phyloP scores from a whole-genome alignment of 1,140 invertebrate species.

The Drosophila jambulina region DNA sequence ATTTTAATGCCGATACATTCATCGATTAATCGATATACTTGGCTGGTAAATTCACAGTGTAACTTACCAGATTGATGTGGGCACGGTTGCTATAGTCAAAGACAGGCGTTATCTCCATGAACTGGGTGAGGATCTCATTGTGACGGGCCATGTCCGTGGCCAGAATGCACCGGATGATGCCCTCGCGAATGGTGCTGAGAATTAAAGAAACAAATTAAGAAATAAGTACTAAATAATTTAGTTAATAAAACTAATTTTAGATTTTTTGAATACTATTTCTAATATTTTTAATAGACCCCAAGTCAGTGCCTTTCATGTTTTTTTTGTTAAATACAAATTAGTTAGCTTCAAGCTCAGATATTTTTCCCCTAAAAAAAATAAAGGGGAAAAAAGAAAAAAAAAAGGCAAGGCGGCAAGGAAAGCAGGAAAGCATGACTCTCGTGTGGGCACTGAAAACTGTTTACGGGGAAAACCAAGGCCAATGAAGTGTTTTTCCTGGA shows the following conservation, averaged over 20 bases:
- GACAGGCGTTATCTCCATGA: slow-evolving; percentile 89
- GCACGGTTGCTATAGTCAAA: slow-evolving; percentile 92
- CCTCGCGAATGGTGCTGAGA: slow-evolving; percentile 89
- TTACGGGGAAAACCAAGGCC: slow-evolving; percentile 27
- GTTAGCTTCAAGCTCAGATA: background rate
- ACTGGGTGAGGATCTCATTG: slow-evolving; percentile 93
- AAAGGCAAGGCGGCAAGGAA: background rate
- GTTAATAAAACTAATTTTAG: background rate
- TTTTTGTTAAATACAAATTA: background rate
- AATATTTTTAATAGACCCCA: background rate
- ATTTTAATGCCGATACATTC: too few relatives aligned
- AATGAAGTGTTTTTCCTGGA: slow-evolving; percentile 35
- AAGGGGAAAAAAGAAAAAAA: background rate
- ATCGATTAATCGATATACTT: background rate
- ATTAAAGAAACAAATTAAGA: background rate
- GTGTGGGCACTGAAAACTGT: slow-evolving; percentile 18
- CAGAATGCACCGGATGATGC: slow-evolving; percentile 93
- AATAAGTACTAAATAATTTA: background rate
- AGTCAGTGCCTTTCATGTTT: background rate
- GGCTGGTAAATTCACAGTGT: background rate
- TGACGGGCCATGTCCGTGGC: slow-evolving; percentile 95
- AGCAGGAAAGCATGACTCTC: background rate
- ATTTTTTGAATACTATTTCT: background rate
- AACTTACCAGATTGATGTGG: slow-evolving; percentile 92
- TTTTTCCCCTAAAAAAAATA: background rate